phyloP scores from a whole-genome alignment of 2,113 vertebrate genomes.

The Argyrosomus japonicus region DNA sequence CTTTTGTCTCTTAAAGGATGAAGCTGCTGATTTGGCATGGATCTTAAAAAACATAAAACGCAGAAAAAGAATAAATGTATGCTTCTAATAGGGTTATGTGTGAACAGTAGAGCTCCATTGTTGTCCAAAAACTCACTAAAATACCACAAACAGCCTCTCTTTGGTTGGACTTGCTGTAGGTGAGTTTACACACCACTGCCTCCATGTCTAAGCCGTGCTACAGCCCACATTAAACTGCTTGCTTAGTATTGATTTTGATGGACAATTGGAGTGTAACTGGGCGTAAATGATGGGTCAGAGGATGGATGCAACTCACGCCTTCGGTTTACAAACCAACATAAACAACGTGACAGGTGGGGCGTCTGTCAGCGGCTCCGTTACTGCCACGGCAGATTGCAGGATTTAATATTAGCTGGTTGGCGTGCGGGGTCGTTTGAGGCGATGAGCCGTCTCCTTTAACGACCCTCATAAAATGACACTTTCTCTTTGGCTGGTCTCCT shows the following conservation, averaged over 20 bases:
- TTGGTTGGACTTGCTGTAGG: background rate
- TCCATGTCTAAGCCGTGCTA: background rate
- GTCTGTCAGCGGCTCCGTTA: slow-evolving; percentile 63
- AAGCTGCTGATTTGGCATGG: background rate
- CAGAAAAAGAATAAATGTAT: background rate
- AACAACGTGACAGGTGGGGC: slow-evolving; percentile 69
- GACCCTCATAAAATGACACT: slow-evolving; percentile 70
- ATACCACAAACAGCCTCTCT: background rate
- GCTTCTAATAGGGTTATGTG: background rate
- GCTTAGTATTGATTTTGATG: slow-evolving; percentile 69
- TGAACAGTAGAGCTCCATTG: background rate
- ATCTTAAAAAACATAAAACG: background rate
- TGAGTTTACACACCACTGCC: slow-evolving; percentile 10
- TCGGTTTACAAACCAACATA: slow-evolving; percentile 69
- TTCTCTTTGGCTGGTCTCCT: slow-evolving; percentile 54
- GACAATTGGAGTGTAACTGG: slow-evolving; percentile 64
- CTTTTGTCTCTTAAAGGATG: background rate
- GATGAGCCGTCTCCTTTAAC: slow-evolving; percentile 79
- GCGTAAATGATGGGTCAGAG: slow-evolving; percentile 71
- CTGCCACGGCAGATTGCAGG: slow-evolving; percentile 60
- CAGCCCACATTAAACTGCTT: slow-evolving; percentile 48
- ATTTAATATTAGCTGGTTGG: slow-evolving; percentile 71
- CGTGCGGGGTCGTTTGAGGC: slow-evolving; percentile 69
- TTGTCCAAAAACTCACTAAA: too few relatives aligned
- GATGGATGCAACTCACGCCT: slow-evolving; percentile 71